These are phyloP conservation scores for Tonatia bakeri DNA, from an alignment of 2,113 vertebrate species.

Conservation along the genomic window DNA sequence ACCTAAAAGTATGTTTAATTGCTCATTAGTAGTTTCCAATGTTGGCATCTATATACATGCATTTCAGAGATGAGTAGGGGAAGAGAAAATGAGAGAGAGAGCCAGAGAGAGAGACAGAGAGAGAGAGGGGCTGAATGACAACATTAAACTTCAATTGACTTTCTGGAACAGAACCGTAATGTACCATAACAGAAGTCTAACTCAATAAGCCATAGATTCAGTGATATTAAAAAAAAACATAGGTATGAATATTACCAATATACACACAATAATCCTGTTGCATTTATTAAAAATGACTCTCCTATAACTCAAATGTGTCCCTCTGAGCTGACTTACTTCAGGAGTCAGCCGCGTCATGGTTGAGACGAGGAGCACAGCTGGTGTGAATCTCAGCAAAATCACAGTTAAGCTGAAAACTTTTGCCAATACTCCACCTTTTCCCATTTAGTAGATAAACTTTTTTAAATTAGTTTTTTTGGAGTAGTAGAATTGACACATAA, in stretches of 20 bases:
- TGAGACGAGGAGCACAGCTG: background rate
- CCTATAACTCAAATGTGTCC: background rate
- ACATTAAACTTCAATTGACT: background rate
- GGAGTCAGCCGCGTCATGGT: background rate
- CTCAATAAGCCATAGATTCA: background rate
- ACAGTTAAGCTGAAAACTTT: background rate
- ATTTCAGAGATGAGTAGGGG: background rate
- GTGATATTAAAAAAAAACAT: background rate
- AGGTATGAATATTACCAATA: background rate
- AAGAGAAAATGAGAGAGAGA: background rate
- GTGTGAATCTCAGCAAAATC: background rate
- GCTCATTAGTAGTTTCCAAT: background rate
- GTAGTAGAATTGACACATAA: background rate
- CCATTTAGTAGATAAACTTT: conserved; percentile 56
- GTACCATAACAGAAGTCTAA: background rate
- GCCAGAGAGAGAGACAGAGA: background rate
- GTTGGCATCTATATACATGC: background rate
- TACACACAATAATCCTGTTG: background rate
- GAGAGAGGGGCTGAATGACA: background rate
- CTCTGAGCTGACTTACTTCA: background rate
- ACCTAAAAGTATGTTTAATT: background rate
- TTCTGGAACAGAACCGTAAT: background rate
- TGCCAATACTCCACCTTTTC: conserved; percentile 85
- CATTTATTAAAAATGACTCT: background rate
- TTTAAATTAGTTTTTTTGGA: background rate